These are phyloP conservation scores for Dromiciops gliroides DNA, from an alignment of 2,113 vertebrate genomes.

Conservation along the genomic window DNA sequence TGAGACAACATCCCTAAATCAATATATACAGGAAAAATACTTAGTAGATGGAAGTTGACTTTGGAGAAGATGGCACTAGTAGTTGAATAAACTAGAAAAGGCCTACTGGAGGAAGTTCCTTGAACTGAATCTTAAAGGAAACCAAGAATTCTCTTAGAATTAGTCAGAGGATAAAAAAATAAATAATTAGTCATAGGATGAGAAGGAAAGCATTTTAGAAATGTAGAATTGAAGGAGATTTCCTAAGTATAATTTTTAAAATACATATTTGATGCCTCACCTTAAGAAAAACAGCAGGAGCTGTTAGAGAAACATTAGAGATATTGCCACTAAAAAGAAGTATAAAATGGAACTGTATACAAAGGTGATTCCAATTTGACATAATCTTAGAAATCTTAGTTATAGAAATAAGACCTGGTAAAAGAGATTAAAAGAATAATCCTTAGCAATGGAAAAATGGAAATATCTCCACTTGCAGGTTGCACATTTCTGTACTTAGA, in stretches of 20 bases:
- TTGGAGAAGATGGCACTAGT: neutral
- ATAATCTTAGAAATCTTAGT: neutral
- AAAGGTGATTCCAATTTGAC: neutral
- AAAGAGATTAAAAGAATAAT: neutral
- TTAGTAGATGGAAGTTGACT: neutral
- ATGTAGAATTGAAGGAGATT: neutral
- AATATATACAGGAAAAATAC: too few species aligned
- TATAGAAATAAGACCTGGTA: neutral
- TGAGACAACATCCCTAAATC: neutral
- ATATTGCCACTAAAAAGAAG: neutral
- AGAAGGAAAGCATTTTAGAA: neutral
- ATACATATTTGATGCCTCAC: neutral
- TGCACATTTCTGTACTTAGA: neutral
- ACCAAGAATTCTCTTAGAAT: neutral
- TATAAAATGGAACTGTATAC: neutral
- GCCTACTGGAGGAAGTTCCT: neutral
- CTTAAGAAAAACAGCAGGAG: neutral
- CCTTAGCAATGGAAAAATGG: neutral
- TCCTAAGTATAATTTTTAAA: neutral
- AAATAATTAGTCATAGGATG: too few species aligned
- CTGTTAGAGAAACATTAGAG: neutral
- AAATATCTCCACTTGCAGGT: neutral
- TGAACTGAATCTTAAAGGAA: neutral
- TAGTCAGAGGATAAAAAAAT: too few species aligned
- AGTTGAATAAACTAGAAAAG: neutral